A percentile compares a stretch with the other conserved stretches of the same genome.
These are phyloP conservation scores for Penaeus chinensis DNA, from an alignment of 1,140 invertebrate species.

Conservation along the genomic window DNA sequence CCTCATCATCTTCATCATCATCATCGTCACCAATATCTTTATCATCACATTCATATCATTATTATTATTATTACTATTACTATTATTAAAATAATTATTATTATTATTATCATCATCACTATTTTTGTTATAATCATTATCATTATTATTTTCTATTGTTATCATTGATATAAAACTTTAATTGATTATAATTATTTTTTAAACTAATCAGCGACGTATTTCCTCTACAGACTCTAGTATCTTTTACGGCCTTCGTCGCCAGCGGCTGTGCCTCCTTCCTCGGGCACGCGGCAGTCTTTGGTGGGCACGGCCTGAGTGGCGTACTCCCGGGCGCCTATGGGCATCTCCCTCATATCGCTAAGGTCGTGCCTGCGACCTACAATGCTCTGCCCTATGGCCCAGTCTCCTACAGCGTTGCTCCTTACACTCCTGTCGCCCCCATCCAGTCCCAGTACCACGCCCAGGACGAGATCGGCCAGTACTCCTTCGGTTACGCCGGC, in stretches of 20 bases:
- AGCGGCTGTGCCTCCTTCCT: constrained; percentile 12
- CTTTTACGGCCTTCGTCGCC: constrained; percentile 26
- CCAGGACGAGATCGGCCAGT: constrained; percentile 47
- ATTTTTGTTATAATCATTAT: too few species aligned
- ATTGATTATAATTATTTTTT: too few species aligned
- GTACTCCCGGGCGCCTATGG: background rate
- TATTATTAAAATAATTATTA: too few species aligned
- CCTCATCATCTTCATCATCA: too few species aligned
- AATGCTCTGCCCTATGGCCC: background rate
- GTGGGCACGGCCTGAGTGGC: background rate
- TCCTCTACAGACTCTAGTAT: constrained; percentile 31
- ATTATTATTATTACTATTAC: too few species aligned
- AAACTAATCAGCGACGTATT: too few species aligned
- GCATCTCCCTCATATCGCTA: background rate
- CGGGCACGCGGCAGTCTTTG: constrained; percentile 31
- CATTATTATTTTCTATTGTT: too few species aligned
- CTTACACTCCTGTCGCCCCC: constrained; percentile 29
- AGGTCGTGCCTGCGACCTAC: background rate
- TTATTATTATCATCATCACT: too few species aligned
- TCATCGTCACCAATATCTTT: too few species aligned
- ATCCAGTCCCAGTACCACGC: constrained; percentile 45
- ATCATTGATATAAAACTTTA: too few species aligned
- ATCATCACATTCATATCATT: too few species aligned
- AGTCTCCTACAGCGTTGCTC: background rate
- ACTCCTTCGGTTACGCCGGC: constrained; percentile 46